Conservation (phyloP, 2,113 vertebrate species). For the Hydropotes inermis region DNA sequence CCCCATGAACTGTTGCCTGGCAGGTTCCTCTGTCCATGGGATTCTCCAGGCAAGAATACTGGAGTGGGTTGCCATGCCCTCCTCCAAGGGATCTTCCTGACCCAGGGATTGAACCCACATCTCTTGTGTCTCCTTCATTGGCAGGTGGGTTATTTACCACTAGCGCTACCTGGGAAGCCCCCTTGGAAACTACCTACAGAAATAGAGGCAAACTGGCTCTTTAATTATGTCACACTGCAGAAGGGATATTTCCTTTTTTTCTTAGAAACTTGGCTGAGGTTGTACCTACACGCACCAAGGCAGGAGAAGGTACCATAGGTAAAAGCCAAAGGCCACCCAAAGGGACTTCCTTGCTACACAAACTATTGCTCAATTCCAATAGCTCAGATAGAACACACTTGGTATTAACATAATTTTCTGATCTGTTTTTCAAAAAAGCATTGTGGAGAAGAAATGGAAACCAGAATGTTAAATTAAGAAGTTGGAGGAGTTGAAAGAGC, state of each 20-base stretch:
- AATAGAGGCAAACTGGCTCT: neutral
- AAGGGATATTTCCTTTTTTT: slow-evolving; percentile 36
- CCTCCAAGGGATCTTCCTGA: neutral
- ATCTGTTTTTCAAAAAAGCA: neutral
- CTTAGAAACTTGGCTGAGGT: neutral
- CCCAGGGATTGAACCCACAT: neutral
- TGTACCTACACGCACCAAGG: neutral
- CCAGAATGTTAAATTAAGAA: slow-evolving; percentile 8
- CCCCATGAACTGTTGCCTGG: neutral
- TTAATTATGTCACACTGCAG: slow-evolving; percentile 1
- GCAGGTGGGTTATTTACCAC: neutral
- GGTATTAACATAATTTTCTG: neutral
- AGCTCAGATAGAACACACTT: neutral
- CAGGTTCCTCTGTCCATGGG: neutral
- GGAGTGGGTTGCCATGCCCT: neutral
- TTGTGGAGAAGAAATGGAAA: neutral
- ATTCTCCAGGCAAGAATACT: neutral
- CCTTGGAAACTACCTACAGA: slow-evolving; percentile 26
- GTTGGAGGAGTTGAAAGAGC: neutral
- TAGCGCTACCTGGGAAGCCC: neutral
- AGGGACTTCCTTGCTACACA: neutral
- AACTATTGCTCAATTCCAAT: slow-evolving; percentile 14
- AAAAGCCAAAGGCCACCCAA: slow-evolving; percentile 26
- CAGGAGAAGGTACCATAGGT: neutral
- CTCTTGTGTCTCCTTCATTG: neutral